phyloP scores from a whole-genome alignment of 2,797 vertebrate species.

The Knipowitschia caucasica region DNA sequence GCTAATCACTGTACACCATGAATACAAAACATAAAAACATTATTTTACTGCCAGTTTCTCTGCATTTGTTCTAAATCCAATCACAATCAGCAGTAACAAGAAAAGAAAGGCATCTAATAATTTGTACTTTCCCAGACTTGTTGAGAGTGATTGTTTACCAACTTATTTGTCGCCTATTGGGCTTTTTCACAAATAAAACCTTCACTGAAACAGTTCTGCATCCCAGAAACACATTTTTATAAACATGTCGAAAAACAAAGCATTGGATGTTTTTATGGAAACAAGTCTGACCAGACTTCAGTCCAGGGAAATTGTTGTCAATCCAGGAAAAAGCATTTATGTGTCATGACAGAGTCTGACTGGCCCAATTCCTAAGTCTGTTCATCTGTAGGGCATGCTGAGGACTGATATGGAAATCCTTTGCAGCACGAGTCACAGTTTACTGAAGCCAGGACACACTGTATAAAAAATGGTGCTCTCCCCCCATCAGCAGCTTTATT shows the following conservation, averaged over 20 bases:
- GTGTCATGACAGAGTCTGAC: background rate
- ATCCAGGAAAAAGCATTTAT: background rate
- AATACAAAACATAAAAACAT: too few relatives aligned
- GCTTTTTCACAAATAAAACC: background rate
- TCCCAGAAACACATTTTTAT: background rate
- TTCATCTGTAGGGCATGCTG: background rate
- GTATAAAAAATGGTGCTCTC: constrained; percentile 28
- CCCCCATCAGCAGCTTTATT: constrained; percentile 34
- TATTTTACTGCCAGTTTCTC: too few relatives aligned
- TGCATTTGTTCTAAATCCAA: too few relatives aligned
- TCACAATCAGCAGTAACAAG: too few relatives aligned
- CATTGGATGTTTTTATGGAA: background rate
- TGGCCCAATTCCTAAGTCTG: constrained; percentile 1
- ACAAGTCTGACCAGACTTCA: background rate
- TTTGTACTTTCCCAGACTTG: too few relatives aligned
- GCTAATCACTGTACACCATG: too few relatives aligned
- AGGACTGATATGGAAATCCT: background rate
- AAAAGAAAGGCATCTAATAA: too few relatives aligned
- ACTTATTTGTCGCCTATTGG: too few relatives aligned
- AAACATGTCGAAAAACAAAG: background rate
- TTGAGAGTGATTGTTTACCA: too few relatives aligned
- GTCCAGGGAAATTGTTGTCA: constrained; percentile 1
- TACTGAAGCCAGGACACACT: constrained; percentile 20
- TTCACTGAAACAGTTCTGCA: background rate
- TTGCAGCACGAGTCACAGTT: constrained; percentile 10